Base-by-base conservation (phyloP, 2,888 invertebrate species). In the Phyto melanocephala region DNA sequence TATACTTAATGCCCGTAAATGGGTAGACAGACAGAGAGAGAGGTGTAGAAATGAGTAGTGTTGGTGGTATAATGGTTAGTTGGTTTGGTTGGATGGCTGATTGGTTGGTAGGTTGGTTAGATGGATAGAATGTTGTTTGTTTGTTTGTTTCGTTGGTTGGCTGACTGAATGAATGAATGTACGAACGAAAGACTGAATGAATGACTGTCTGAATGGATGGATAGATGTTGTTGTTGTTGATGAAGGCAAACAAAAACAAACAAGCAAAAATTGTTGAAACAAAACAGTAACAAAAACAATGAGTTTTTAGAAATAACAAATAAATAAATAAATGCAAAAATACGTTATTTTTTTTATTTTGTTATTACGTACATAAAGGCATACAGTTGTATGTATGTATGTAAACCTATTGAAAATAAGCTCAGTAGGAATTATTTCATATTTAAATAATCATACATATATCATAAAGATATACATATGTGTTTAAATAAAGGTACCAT, bases 301-400 rank as follows among this genome's bases (percentile, higher is more conserved):
- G 81, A 81, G 75, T 81, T 81, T 81, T 81, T 78, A 81, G 81
- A 75, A 81, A 81, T 81, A 81, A 81, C 81, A 81, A 81, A 78
- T 81, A 81, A 78, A 81, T 81, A 81, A 80, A 77, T 81, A 80
- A 79, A 79, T 74, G 52, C 52, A 62, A 67, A 67, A 77, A 54
- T 74, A 56, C 54, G 22, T 72, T 58, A 17, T 35, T 54, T 56
- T 45, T 52, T 70, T 8, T 42, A 24, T 1, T 35, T 15, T 62
- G 4, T n/a, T 63, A 5, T 15, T 54, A 17, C 35, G 42, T 15
- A 45, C 60, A 60, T 13, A 40, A 10, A 22, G 4, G 8, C 8
- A 50, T 11, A n/a, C 56, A 56, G 17, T 17, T n/a, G n/a, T n/a
- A n/a, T n/a, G n/a, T n/a, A n/a, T n/a, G n/a, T n/a, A n/a, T 5